Conservation (phyloP, 2,888 invertebrate genomes). For the Parapristionchus giblindavisi region DNA sequence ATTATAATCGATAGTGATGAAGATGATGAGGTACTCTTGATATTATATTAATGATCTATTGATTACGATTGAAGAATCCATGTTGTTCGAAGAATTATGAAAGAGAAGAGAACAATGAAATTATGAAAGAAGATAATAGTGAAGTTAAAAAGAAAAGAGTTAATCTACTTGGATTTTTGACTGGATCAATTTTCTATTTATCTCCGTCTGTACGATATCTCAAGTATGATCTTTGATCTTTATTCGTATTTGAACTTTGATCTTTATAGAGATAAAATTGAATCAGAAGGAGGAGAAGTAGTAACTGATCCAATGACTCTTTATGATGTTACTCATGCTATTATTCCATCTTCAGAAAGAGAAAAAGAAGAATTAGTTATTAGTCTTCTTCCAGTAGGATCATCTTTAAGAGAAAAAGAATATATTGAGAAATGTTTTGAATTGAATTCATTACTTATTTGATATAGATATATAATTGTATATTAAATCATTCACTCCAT, state of each 20-base stretch:
- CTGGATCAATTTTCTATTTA: background rate
- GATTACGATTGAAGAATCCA: background rate
- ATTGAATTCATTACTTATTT: too few species aligned
- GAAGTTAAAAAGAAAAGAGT: background rate
- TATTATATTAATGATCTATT: background rate
- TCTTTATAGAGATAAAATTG: background rate
- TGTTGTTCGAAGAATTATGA: background rate
- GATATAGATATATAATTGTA: too few species aligned
- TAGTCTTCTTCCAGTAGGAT: background rate
- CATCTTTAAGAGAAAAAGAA: background rate
- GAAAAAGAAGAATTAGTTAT: background rate
- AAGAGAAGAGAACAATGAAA: background rate
- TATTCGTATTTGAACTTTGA: background rate
- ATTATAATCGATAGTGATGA: too few species aligned
- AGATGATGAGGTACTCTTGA: too few species aligned
- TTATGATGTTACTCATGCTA: slow-evolving; percentile 35
- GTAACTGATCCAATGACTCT: background rate
- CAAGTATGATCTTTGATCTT: background rate
- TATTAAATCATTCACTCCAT: too few species aligned
- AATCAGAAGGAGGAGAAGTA: slow-evolving; percentile 19
- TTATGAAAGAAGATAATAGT: background rate
- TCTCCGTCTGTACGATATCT: background rate
- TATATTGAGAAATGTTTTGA: too few species aligned
- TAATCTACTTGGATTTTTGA: slow-evolving; percentile 11
- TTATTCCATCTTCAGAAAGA: background rate